Percentiles rank a stretch among this genome's conserved stretches.
Conservation (phyloP, 1,140 invertebrate genomes). For the Periplaneta americana region DNA sequence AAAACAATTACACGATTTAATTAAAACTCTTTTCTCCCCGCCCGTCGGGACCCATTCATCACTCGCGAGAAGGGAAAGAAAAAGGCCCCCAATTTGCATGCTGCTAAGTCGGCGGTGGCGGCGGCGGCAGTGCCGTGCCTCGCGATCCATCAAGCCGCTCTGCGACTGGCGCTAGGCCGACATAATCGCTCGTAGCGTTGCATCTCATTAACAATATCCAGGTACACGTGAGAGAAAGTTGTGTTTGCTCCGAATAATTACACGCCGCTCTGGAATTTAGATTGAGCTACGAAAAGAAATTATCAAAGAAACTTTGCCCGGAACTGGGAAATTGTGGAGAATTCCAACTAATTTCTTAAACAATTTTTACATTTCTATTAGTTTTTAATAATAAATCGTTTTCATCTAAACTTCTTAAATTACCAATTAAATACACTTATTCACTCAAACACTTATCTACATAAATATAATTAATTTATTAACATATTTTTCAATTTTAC, state of each 20-base stretch:
- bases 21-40: slow-evolving; percentile 6
- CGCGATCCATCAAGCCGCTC: not conserved
- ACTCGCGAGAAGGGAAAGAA: not conserved
- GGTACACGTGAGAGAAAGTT: not conserved
- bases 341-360: too few species aligned
- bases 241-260: too few species aligned
- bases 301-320: too few species aligned
- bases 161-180: not conserved
- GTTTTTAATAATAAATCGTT: too few species aligned
- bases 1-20: slow-evolving; percentile 13
- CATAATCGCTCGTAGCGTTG: not conserved
- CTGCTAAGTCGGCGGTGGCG: not conserved
- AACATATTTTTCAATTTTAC: too few species aligned
- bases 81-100: not conserved
- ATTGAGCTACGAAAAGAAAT: too few species aligned
- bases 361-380: too few species aligned
- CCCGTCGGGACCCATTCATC: slow-evolving; percentile 7
- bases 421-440: too few species aligned
- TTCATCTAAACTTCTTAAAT: too few species aligned
- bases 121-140: not conserved
- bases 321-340: too few species aligned
- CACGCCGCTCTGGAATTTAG: not conserved
- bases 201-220: not conserved
- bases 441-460: too few species aligned
- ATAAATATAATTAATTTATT: too few species aligned